A percentile compares a stretch with the other conserved stretches of the same genome.
phyloP scores from a whole-genome alignment of 2,888 invertebrate species.

The Stenodema calcarata region DNA sequence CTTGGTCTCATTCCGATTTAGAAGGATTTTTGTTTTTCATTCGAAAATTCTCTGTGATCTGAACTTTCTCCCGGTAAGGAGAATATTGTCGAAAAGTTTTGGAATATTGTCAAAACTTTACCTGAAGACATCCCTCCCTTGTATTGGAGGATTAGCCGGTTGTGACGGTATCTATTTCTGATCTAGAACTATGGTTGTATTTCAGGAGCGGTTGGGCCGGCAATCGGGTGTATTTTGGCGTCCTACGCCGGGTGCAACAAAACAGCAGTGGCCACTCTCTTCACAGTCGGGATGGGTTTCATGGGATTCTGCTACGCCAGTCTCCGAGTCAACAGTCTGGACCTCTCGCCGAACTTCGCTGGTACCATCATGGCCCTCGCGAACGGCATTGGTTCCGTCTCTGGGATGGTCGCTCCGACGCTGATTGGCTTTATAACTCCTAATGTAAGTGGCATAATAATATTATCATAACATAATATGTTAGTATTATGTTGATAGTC shows the following conservation, averaged over 20 bases:
- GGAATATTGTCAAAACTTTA: too few relatives aligned
- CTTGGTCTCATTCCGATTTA: too few relatives aligned
- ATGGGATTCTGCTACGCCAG: conserved; percentile 75
- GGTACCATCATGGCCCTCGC: conserved; percentile 69
- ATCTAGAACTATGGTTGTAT: too few relatives aligned
- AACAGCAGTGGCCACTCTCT: conserved; percentile 63
- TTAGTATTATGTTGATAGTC: too few relatives aligned
- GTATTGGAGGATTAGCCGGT: too few relatives aligned
- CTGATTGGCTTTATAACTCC: conserved; percentile 68
- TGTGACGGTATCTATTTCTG: too few relatives aligned
- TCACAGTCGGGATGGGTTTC: conserved; percentile 69
- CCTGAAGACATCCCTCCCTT: too few relatives aligned
- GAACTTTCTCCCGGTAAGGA: too few relatives aligned
- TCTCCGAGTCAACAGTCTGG: conserved; percentile 72
- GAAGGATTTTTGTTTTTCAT: too few relatives aligned
- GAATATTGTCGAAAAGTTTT: too few relatives aligned
- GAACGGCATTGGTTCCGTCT: conserved; percentile 69
- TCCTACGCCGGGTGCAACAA: conserved; percentile 69
- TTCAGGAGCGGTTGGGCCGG: conserved; percentile 70
- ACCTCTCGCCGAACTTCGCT: conserved; percentile 70
- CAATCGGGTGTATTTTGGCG: conserved; percentile 69
- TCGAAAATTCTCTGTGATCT: too few relatives aligned
- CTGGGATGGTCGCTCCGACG: conserved; percentile 70
- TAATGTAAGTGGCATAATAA: conserved; percentile 61
- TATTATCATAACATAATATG: too few relatives aligned